Evolutionary conservation across 2,113 vertebrate genomes (phyloP).

Genomic region (Empidonax traillii): DNA sequence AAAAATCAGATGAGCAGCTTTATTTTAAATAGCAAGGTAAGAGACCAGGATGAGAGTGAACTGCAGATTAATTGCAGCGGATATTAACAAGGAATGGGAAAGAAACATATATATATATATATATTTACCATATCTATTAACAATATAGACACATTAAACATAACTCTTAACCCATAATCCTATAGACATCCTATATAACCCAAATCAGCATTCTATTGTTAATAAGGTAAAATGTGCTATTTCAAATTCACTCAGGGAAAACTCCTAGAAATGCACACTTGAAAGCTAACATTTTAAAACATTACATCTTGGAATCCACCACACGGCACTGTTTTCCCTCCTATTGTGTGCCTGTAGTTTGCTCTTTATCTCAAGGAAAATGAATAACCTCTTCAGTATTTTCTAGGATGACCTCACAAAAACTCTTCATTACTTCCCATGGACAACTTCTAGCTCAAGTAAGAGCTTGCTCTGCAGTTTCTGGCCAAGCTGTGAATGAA

Average conservation of each 20-base stretch:
- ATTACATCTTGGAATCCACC: not conserved
- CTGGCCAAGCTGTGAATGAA: not conserved
- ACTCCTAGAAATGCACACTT: not conserved
- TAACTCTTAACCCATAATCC: not conserved
- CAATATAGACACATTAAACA: not conserved
- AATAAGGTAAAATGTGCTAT: not conserved
- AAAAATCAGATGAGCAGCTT: not conserved
- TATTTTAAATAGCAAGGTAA: not conserved
- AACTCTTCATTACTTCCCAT: not conserved
- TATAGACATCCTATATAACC: not conserved
- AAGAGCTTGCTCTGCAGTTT: not conserved
- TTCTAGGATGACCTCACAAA: not conserved
- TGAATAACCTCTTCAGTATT: not conserved
- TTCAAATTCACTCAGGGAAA: not conserved
- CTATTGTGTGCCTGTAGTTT: not conserved
- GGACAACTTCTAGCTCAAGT: not conserved
- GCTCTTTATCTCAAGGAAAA: not conserved
- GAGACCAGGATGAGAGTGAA: accelerated
- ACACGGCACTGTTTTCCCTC: not conserved
- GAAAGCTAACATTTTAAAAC: not conserved
- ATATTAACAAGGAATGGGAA: not conserved
- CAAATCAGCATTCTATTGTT: not conserved
- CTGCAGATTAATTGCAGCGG: not conserved
- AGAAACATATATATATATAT: not conserved
- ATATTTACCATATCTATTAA: not conserved